phyloP scores from a whole-genome alignment of 2,797 vertebrate genomes.

The Manis pentadactyla region DNA sequence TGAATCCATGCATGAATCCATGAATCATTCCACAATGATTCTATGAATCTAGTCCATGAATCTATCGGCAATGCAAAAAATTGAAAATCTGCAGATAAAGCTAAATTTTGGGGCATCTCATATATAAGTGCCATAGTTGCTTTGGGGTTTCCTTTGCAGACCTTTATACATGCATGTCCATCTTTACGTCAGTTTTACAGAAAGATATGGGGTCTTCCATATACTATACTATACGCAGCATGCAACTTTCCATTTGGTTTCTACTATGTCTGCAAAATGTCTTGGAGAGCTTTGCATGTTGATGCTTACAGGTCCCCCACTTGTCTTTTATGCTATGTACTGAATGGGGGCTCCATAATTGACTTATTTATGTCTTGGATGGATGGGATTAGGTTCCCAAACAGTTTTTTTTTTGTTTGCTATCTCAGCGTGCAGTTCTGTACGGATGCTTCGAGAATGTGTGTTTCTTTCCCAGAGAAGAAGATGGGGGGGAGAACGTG shows the following conservation, averaged over 20 bases:
- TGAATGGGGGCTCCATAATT: neutral
- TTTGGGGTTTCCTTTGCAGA: neutral
- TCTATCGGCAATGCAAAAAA: neutral
- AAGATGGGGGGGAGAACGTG: neutral
- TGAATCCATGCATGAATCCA: neutral
- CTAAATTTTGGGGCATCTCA: neutral
- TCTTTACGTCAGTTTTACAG: neutral
- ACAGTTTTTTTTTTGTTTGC: neutral
- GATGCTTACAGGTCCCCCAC: too few species aligned
- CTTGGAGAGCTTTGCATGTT: neutral
- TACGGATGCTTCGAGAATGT: neutral
- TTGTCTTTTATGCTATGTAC: neutral
- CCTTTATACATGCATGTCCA: neutral
- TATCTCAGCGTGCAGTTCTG: accelerated
- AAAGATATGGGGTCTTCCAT: neutral
- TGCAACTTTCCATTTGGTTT: neutral
- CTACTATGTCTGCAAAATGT: neutral
- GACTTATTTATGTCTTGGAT: neutral
- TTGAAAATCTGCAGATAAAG: neutral
- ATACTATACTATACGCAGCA: accelerated
- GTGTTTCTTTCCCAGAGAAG: neutral
- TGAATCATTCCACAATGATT: too few species aligned
- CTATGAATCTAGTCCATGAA: neutral
- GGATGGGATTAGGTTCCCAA: neutral
- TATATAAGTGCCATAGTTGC: accelerated